Evolutionary conservation across 2,888 invertebrate genomes (phyloP), one percentile per base, ranked within the genome.

Genomic region (Nomada hirtipes): DNA sequence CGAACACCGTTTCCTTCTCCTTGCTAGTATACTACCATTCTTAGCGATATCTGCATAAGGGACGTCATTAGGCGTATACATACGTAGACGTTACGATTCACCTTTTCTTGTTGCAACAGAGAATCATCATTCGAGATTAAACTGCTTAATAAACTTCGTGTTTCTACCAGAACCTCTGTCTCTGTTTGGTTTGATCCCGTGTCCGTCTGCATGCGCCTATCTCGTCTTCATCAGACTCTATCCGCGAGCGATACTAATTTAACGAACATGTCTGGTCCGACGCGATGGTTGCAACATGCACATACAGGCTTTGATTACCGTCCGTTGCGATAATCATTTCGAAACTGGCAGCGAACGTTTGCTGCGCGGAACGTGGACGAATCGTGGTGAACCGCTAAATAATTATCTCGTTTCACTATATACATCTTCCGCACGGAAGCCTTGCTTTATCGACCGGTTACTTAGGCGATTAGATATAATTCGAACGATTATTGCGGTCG

Each of bases 231-330:
- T 75, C 52, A 60, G 42, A 2, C 10, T 20, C 60, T 36, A 36
- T 36, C 23, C 55, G 18, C 15, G 47, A 63, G 18, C 50, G 36
- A 47, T 50, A 20, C 63, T 57, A 50, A 71, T 76, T 64, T 36
- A 70, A 15, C 70, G 57, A 42, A 65, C 57, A 23, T n/a, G 29
- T 60, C 29, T 47, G 29, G 15, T 4, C n/a, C 57, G 36, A 36
- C 1, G 36, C 36, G 36, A 10, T 42, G 23, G 15, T 57, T 65
- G 65, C 65, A 65, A 44, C 29, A 20, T 36, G 52, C 42, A 23
- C n/a, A 36, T 7, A 36, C 36, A 36, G 36, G 44, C 70, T 63
- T 55, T 53, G 57, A 71, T 76, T 71, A 50, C 23, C 36, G 11
- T n/a, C 20, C 60, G 42, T 55, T 11, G 44, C 44, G 42, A 52